A percentile compares a stretch with the other conserved stretches of the same genome.
These are phyloP conservation scores for Misgurnus mizolepis DNA, from an alignment of 2,113 vertebrate species.

Conservation along the genomic window DNA sequence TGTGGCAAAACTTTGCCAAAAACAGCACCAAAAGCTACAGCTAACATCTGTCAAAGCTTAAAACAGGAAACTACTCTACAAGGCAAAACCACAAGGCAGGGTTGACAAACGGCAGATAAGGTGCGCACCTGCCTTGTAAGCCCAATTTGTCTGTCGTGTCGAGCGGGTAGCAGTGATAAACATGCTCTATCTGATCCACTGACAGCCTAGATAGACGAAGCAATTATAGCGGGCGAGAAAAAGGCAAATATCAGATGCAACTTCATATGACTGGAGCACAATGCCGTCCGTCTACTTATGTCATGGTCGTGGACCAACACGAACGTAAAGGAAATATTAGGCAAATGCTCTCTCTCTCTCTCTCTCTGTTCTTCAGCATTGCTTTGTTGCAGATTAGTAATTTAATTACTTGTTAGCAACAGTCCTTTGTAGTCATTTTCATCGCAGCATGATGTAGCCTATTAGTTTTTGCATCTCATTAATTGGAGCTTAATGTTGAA, in stretches of 20 bases:
- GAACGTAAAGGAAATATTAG: conserved; percentile 27
- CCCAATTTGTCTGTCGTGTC: conserved; percentile 65
- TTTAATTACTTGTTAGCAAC: conserved; percentile 51
- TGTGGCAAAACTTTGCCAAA: conserved; percentile 34
- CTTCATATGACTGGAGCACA: conserved; percentile 37
- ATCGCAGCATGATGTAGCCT: conserved; percentile 32
- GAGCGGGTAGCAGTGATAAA: conserved; percentile 60
- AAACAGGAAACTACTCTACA: conserved; percentile 40
- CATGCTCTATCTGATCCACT: conserved; percentile 64
- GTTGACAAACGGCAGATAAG: conserved; percentile 56
- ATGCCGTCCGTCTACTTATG: conserved; percentile 54
- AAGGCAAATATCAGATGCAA: conserved; percentile 53
- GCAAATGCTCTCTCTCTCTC: conserved; percentile 1
- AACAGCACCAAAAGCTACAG: conserved; percentile 46
- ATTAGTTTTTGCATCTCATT: conserved; percentile 54
- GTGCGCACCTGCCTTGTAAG: conserved; percentile 45
- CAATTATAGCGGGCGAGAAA: conserved; percentile 67
- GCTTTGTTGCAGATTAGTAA: conserved; percentile 49
- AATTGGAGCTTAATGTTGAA: conserved; percentile 54
- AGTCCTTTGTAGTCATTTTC: conserved; percentile 47
- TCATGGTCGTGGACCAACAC: conserved; percentile 33
- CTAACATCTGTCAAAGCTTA: conserved; percentile 46
- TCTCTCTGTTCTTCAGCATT: conserved; percentile 20
- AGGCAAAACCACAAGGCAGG: conserved; percentile 55
- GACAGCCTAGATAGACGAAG: conserved; percentile 64